Evolutionary conservation across 2,113 vertebrate species (phyloP).

Genomic region (Mellivora capensis): DNA sequence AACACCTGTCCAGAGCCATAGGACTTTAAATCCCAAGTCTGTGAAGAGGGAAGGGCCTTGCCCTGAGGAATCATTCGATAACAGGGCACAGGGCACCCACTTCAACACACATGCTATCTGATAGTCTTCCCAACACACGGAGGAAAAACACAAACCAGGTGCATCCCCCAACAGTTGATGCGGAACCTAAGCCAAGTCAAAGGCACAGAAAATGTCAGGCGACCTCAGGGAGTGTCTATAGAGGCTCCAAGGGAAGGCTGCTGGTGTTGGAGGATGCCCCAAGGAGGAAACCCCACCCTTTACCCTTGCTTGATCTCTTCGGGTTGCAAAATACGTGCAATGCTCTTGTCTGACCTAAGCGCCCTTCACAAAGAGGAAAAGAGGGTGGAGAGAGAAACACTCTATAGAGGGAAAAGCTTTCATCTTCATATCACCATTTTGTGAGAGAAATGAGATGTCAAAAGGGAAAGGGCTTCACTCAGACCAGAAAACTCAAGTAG

Average conservation of each 20-base stretch:
- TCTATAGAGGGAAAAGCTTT: slow-evolving; percentile 45
- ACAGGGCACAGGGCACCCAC: background rate
- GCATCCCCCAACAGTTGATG: background rate
- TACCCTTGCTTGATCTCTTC: slow-evolving; percentile 73
- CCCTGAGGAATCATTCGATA: background rate
- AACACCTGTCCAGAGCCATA: background rate
- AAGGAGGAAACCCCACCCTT: slow-evolving; percentile 74
- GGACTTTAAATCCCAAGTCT: rapidly evolving
- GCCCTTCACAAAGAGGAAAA: slow-evolving; percentile 41
- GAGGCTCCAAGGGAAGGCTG: slow-evolving; percentile 42
- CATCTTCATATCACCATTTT: slow-evolving; percentile 52
- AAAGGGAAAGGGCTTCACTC: slow-evolving; percentile 11
- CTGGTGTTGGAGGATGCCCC: slow-evolving; percentile 6
- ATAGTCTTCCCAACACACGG: background rate
- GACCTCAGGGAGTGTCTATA: background rate
- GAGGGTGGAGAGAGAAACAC: background rate
- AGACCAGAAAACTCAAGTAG: background rate
- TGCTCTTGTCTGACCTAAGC: slow-evolving; percentile 65
- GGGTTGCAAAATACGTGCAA: slow-evolving; percentile 56
- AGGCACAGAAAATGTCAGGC: slow-evolving; percentile 47
- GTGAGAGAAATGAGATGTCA: slow-evolving; percentile 34
- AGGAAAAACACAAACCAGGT: background rate
- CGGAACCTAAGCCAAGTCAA: background rate
- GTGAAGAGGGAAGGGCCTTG: background rate
- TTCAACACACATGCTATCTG: rapidly evolving